Conservation (phyloP, 2,113 vertebrate species). For the Brachyhypopomus gauderio region DNA sequence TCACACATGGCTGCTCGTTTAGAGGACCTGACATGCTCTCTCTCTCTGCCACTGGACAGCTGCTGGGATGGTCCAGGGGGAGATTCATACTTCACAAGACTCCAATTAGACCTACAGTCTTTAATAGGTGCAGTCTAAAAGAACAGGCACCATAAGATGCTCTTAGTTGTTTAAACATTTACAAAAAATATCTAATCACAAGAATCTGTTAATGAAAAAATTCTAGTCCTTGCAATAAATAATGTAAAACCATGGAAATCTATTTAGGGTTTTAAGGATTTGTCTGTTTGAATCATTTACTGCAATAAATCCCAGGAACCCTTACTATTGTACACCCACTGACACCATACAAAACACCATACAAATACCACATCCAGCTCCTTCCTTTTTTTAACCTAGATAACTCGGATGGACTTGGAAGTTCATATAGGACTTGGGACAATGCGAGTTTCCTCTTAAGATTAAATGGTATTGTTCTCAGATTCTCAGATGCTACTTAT, state of each 20-base stretch:
- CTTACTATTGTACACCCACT: not conserved
- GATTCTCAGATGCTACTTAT: no score
- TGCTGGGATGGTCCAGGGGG: not conserved
- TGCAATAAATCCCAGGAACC: not conserved
- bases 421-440: no score
- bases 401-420: no score
- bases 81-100: slow-evolving; percentile 7
- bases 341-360: not conserved
- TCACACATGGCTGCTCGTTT: slow-evolving; percentile 61
- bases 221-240: no score
- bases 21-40: slow-evolving; percentile 48
- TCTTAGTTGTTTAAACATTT: not conserved
- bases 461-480: no score
- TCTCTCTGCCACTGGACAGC: not conserved
- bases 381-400: no score
- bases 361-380: no score
- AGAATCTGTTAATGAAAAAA: no score
- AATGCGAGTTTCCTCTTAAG: no score
- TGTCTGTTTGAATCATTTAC: not conserved
- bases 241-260: not conserved
- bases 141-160: not conserved
- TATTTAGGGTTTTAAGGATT: slow-evolving; percentile 22
- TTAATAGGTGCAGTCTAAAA: not conserved
- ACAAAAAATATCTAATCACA: not conserved
- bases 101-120: not conserved